phyloP scores from a whole-genome alignment of 2,113 vertebrate species.

The Planiliza haematocheilus region DNA sequence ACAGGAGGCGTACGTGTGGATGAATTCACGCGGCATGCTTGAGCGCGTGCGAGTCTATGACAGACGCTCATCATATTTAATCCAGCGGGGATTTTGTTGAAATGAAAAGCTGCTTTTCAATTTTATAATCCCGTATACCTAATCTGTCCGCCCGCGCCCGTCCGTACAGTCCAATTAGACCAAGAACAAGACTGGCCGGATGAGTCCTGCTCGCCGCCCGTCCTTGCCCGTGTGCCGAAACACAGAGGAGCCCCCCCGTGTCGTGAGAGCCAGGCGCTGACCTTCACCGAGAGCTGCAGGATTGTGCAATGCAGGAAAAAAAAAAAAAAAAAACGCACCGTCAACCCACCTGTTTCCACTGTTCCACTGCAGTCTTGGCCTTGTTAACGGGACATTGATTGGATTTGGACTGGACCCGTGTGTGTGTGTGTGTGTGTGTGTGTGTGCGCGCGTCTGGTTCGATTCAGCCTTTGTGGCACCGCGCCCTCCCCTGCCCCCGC shows the following conservation, averaged over 20 bases:
- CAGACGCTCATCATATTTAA: slow-evolving; percentile 82
- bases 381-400: slow-evolving; percentile 74
- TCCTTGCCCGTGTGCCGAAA: slow-evolving; percentile 50
- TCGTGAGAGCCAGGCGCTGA: slow-evolving; percentile 33
- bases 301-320: slow-evolving; percentile 43
- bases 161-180: slow-evolving; percentile 79
- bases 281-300: slow-evolving; percentile 57
- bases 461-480: slow-evolving; percentile 64
- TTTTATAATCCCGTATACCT: slow-evolving; percentile 81
- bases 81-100: slow-evolving; percentile 78
- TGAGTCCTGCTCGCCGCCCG: slow-evolving; percentile 44
- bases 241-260: slow-evolving; percentile 11
- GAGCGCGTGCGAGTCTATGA: slow-evolving; percentile 55
- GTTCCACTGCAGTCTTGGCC: slow-evolving; percentile 73
- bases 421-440: slow-evolving; percentile 41
- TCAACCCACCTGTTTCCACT: slow-evolving; percentile 67
- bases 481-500: slow-evolving; percentile 25
- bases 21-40: slow-evolving; percentile 32
- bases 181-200: slow-evolving; percentile 56
- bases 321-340: slow-evolving; percentile 57
- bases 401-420: slow-evolving; percentile 37
- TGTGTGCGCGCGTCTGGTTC: slow-evolving; percentile 50
- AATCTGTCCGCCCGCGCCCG: slow-evolving; percentile 67
- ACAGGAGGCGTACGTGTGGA: slow-evolving; percentile 37
- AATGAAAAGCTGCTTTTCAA: slow-evolving; percentile 84